Evolutionary conservation across 2,797 vertebrate species (phyloP), one percentile per base, ranked within the genome.

Genomic region (Aphelocoma californica): DNA sequence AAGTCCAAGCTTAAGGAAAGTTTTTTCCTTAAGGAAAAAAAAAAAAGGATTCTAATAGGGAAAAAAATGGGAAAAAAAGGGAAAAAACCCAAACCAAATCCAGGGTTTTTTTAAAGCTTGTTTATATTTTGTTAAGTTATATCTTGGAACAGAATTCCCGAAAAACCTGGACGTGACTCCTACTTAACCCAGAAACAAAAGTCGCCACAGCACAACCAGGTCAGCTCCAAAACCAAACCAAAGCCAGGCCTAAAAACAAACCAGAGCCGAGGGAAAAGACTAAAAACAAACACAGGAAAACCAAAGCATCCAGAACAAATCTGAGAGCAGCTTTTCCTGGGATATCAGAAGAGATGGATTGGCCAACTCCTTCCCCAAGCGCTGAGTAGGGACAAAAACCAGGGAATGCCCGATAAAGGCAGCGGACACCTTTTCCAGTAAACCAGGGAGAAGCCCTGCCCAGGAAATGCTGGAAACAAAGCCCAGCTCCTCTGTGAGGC

Each of bases 191-290:
- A 58, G 23, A 67, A 71, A 19, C 34, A 38, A n/a, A 73, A 71
- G 25, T 26, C 60, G 58, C 50, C 66, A 25, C 67, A 69, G 42
- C 48, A 38, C 25, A 48, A 31, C 50, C 10, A 21, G 44, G 14
- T 71, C 34, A 73, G 23, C 50, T 64, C 31, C 45, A 65, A 72
- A 88, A 74, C 12, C 28, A 84, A 94, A 85, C 69, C 51, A 88
- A 91, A 93, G 54, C 24, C 53, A 12, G 31, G 38, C 16, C 18
- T 73, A 53, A 89, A 91, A 96, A 85, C 32, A 87, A 95, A 81
- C 26, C 14, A 9, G 73, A 74, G 29, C n/a, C 20, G 18, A 24
- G n/a, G 9, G 17, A 40, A 65, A 40, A 64, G 61, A 34, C n/a
- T 13, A 4, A 67, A 45, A 67, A 32, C 20, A 40, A 77, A 18